Percentiles rank a stretch among this genome's conserved stretches.
Conservation (phyloP, 2,888 invertebrate species). For the Cerceris rybyensis region DNA sequence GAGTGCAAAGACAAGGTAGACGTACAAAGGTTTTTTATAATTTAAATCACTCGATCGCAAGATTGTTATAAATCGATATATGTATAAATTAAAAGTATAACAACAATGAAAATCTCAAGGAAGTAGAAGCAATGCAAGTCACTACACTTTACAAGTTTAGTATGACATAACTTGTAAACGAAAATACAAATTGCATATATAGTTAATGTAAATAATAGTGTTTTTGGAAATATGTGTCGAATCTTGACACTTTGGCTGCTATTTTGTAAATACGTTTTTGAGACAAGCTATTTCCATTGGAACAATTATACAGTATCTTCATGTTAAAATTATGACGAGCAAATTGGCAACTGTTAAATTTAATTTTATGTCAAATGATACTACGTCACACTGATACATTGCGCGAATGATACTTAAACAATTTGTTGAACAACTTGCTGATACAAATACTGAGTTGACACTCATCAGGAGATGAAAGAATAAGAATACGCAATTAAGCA, state of each 20-base stretch:
- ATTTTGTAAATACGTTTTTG: slow-evolving; percentile 45
- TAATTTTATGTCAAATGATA: slow-evolving; percentile 25
- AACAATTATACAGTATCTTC: slow-evolving; percentile 33
- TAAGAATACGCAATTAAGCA: slow-evolving; percentile 24
- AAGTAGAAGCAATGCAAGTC: slow-evolving; percentile 54
- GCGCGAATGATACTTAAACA: slow-evolving; percentile 53
- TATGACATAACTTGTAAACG: slow-evolving; percentile 23
- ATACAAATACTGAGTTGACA: slow-evolving; percentile 25
- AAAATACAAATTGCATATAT: slow-evolving; percentile 29
- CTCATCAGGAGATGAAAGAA: slow-evolving; percentile 8
- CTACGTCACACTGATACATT: slow-evolving; percentile 27
- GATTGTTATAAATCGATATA: slow-evolving; percentile 32
- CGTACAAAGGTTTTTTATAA: slow-evolving; percentile 31
- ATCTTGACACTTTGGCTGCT: slow-evolving; percentile 29
- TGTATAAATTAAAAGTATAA: slow-evolving; percentile 21
- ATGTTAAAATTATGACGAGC: slow-evolving; percentile 20
- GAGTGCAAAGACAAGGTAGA: slow-evolving; percentile 55
- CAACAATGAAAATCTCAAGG: slow-evolving; percentile 31
- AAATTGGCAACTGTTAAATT: slow-evolving; percentile 17
- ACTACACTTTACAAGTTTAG: slow-evolving; percentile 43
- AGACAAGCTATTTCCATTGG: slow-evolving; percentile 42
- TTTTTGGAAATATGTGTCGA: slow-evolving; percentile 35
- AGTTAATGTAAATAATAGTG: slow-evolving; percentile 55
- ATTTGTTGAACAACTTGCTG: slow-evolving; percentile 49
- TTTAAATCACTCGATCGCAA: slow-evolving; percentile 24